Percentiles rank a stretch among this genome's conserved stretches.
Evolutionary conservation across 2,888 invertebrate species (phyloP).

Genomic region (Electrophaes corylata): DNA sequence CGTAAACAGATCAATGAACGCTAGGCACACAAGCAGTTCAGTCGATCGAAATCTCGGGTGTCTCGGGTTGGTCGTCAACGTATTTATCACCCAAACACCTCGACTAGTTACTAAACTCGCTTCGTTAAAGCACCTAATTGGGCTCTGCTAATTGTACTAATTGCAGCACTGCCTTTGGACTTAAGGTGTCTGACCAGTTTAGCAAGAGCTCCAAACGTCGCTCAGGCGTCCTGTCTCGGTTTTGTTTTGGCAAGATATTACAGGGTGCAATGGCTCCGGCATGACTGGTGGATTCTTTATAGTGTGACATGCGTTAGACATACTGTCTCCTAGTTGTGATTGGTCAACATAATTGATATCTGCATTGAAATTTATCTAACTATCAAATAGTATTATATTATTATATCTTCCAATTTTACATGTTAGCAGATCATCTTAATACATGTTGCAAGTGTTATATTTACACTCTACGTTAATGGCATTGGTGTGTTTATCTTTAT

Average conservation of each 20-base stretch:
- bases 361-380: constrained; percentile 8
- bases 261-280: constrained; percentile 37
- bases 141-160: constrained; percentile 76
- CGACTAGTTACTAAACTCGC: constrained; percentile 68
- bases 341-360: constrained; percentile 28
- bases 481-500: constrained; percentile 3
- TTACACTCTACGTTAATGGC: background rate
- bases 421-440: background rate
- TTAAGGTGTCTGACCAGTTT: constrained; percentile 53
- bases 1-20: constrained; percentile 53
- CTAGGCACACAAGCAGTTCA: constrained; percentile 49
- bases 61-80: constrained; percentile 71
- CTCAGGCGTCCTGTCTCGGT: constrained; percentile 38
- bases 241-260: constrained; percentile 42
- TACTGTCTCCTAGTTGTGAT: constrained; percentile 33
- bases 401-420: background rate
- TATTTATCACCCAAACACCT: constrained; percentile 72
- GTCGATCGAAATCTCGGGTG: constrained; percentile 52
- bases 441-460: background rate
- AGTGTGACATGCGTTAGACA: constrained; percentile 34
- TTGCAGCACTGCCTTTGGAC: constrained; percentile 73
- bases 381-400: background rate
- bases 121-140: constrained; percentile 80
- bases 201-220: constrained; percentile 41
- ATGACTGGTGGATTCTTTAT: constrained; percentile 37